phyloP scores from a whole-genome alignment of 2,888 invertebrate species.

The Lingula anatina region DNA sequence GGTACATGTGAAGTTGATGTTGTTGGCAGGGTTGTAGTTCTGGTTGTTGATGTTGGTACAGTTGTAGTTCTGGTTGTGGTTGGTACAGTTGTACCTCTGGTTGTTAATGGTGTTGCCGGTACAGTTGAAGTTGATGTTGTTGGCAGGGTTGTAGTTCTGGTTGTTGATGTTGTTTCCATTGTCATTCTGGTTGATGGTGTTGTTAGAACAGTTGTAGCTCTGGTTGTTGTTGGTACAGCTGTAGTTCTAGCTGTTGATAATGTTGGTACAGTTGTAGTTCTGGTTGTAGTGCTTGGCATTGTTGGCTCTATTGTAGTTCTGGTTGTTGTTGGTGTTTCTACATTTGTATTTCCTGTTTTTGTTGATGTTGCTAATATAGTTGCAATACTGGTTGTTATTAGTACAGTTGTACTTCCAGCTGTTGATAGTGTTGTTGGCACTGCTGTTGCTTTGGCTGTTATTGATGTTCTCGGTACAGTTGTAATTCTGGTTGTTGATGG shows the following conservation, averaged over 20 bases:
- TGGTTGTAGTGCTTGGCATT: background rate
- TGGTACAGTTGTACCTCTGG: no score
- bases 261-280: background rate
- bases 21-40: slow-evolving; percentile 2
- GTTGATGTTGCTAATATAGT: background rate
- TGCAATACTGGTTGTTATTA: slow-evolving; percentile 2
- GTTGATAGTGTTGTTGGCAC: background rate
- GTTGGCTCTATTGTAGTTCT: slow-evolving; percentile 1
- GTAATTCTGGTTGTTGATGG: background rate
- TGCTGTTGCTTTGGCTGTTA: slow-evolving; percentile 2
- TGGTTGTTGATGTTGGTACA: background rate
- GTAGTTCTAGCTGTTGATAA: background rate
- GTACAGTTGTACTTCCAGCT: background rate
- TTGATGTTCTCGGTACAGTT: background rate
- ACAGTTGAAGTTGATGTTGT: no score
- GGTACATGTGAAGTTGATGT: background rate
- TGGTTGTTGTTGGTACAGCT: no score
- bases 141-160: no score
- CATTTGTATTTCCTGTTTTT: slow-evolving; percentile 1
- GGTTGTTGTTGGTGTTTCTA: slow-evolving; percentile 1
- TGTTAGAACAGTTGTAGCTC: background rate
- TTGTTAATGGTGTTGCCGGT: no score
- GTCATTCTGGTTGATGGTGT: no score
- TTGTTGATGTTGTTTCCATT: no score
- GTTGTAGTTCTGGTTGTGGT: background rate